phyloP scores from a whole-genome alignment of 2,113 vertebrate species.

The Anolis carolinensis region DNA sequence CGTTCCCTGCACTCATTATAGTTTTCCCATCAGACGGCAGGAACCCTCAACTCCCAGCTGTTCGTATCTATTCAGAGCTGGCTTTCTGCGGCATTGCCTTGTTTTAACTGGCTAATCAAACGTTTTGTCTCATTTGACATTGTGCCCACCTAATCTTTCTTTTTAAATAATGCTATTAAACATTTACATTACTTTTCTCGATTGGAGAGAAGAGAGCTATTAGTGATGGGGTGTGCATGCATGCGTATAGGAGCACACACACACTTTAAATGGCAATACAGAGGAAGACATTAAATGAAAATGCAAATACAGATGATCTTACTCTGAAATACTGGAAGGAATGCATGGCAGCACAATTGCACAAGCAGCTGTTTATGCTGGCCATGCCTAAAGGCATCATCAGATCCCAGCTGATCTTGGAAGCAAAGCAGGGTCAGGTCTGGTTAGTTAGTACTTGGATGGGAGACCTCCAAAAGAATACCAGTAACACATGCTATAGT shows the following conservation, averaged over 20 bases:
- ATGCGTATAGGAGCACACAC: neutral
- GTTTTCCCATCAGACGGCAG: neutral
- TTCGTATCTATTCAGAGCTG: neutral
- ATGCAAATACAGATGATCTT: neutral
- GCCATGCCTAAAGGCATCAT: no score
- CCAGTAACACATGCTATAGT: no score
- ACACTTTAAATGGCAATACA: neutral
- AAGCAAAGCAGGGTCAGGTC: no score
- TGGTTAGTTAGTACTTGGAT: no score
- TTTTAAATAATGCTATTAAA: slow-evolving; percentile 3
- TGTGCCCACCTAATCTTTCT: neutral
- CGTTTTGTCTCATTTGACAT: neutral
- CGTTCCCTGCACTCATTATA: neutral
- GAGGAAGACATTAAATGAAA: neutral
- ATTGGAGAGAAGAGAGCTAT: neutral
- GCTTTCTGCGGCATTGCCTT: neutral
- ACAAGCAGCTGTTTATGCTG: neutral
- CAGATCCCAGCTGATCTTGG: no score
- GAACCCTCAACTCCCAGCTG: neutral
- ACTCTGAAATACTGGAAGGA: neutral
- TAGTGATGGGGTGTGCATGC: no score
- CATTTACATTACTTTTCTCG: neutral
- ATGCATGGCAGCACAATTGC: neutral
- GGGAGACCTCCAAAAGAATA: no score
- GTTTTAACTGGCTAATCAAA: slow-evolving; percentile 14